A percentile compares a stretch with the other conserved stretches of the same genome.
phyloP scores from a whole-genome alignment of 2,888 invertebrate species.

The Tiphia femorata region DNA sequence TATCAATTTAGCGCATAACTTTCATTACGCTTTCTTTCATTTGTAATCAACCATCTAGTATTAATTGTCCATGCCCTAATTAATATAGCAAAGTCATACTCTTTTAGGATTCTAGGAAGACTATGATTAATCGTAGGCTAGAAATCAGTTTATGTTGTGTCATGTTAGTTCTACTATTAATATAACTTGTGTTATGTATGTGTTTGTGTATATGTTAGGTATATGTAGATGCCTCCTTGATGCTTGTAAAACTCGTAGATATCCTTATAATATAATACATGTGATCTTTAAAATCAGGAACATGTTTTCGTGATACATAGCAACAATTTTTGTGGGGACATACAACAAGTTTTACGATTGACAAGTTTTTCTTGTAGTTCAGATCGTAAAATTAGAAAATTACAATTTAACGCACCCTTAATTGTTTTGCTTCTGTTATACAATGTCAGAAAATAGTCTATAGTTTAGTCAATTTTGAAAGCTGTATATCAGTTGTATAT shows the following conservation, averaged over 20 bases:
- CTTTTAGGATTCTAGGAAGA: constrained; percentile 64
- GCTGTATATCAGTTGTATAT: too few relatives aligned
- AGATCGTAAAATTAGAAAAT: constrained; percentile 15
- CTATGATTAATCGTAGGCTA: constrained; percentile 69
- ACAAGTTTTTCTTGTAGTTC: constrained; percentile 14
- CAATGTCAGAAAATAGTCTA: constrained; percentile 16
- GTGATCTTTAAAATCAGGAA: constrained; percentile 44
- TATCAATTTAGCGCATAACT: not conserved
- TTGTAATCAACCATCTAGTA: constrained; percentile 19
- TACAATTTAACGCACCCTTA: constrained; percentile 1
- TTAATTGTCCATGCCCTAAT: constrained; percentile 47
- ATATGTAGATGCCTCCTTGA: constrained; percentile 10
- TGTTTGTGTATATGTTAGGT: constrained; percentile 14
- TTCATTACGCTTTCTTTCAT: constrained; percentile 14
- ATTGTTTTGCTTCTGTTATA: constrained; percentile 9
- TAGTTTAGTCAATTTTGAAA: constrained; percentile 8
- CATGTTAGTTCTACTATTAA: constrained; percentile 34
- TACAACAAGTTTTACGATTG: constrained; percentile 23
- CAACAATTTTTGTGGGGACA: constrained; percentile 18
- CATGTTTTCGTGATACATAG: constrained; percentile 32
- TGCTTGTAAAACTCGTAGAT: constrained; percentile 7
- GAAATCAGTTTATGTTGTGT: constrained; percentile 43
- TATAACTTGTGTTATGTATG: too few relatives aligned
- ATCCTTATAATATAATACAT: constrained; percentile 21
- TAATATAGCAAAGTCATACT: constrained; percentile 47